Conservation (phyloP, 2,797 vertebrate genomes). For the Toxotes lorentzi region DNA sequence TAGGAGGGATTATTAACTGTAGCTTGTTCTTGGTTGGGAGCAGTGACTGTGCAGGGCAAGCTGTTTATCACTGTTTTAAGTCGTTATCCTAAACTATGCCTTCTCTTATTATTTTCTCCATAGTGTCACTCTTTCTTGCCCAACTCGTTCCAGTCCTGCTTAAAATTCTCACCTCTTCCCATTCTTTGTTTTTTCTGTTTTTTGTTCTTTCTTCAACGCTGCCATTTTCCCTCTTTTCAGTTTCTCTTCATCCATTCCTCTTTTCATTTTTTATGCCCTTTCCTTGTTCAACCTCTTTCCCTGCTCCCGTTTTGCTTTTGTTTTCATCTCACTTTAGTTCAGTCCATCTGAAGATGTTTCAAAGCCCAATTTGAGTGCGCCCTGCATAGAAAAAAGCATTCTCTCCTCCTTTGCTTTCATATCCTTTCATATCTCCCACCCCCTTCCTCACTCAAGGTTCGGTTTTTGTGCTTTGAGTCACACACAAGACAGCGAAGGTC, state of each 20-base stretch:
- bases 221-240: constrained; percentile 13
- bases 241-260: constrained; percentile 4
- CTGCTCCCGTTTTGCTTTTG: constrained; percentile 37
- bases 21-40: no score
- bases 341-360: constrained; percentile 29
- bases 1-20: no score
- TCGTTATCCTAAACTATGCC: background rate
- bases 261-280: background rate
- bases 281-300: background rate
- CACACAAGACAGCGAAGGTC: constrained; percentile 41
- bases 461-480: constrained; percentile 18
- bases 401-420: constrained; percentile 17
- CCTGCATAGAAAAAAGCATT: background rate
- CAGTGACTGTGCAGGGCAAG: no score
- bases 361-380: constrained; percentile 28
- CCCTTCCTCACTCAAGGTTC: constrained; percentile 3
- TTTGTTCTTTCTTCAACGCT: background rate
- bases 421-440: constrained; percentile 16
- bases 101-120: background rate
- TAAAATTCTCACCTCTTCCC: background rate
- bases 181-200: background rate
- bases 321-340: constrained; percentile 41
- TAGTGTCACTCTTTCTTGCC: background rate
- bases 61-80: no score
- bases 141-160: background rate